phyloP scores from a whole-genome alignment of 64 coral and sea anemone species.

The Cladopsammia gracilis region DNA sequence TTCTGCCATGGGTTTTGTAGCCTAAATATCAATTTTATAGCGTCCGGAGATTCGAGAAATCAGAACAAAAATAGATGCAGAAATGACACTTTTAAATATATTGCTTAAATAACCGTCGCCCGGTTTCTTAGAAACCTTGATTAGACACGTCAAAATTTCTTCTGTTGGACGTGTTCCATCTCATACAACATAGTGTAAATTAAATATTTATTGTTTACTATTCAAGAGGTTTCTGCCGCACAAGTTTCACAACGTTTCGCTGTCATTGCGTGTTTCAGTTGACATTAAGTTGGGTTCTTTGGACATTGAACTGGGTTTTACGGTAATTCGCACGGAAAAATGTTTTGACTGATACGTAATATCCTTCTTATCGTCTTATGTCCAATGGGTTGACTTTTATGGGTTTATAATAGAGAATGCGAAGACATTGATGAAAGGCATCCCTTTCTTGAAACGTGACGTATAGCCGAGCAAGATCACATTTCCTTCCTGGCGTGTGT shows the following conservation, averaged over 20 bases:
- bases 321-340: not conserved
- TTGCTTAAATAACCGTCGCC: no score
- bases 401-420: not conserved
- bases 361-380: not conserved
- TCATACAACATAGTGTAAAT: slow-evolving; percentile 6
- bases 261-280: not conserved
- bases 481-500: slow-evolving; percentile 42
- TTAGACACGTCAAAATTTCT: not conserved
- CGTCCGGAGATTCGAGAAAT: no score
- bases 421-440: slow-evolving; percentile 18
- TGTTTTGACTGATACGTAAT: not conserved
- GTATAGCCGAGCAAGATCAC: not conserved
- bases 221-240: slow-evolving; percentile 13
- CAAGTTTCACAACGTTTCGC: not conserved
- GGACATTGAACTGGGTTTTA: not conserved
- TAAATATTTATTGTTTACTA: slow-evolving; percentile 51
- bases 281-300: not conserved
- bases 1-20: no score
- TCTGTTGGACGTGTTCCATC: slow-evolving; percentile 6
- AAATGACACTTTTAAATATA: no score
- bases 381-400: slow-evolving; percentile 6
- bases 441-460: slow-evolving; percentile 5
- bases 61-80: no score
- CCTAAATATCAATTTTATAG: no score
- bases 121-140: no score